phyloP scores from a whole-genome alignment of 1,140 invertebrate species.

The Muscidifurax raptorellus region DNA sequence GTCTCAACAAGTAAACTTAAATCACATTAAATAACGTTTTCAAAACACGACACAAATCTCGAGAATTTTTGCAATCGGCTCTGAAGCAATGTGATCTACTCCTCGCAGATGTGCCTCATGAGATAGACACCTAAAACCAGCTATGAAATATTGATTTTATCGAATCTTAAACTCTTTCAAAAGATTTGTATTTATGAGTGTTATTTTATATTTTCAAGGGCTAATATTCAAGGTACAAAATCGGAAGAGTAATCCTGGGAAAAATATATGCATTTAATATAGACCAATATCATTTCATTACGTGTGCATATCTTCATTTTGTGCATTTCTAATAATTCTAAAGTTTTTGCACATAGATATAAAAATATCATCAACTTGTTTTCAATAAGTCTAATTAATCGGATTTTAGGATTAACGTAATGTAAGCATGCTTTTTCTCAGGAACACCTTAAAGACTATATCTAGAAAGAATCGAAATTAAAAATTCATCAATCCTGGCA shows the following conservation, averaged over 20 bases:
- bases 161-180: not conserved
- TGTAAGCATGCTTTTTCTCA: slow-evolving; percentile 4
- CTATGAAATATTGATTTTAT: too few species aligned
- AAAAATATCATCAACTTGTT: not conserved
- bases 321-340: not conserved
- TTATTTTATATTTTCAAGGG: slow-evolving; percentile 10
- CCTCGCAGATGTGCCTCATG: not conserved
- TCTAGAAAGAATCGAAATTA: slow-evolving; percentile 6
- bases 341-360: not conserved
- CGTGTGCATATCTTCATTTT: not conserved
- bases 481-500: slow-evolving; percentile 51
- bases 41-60: too few species aligned
- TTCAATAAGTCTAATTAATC: too few species aligned
- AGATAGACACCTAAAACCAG: not conserved
- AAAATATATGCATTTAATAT: too few species aligned
- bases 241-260: not conserved
- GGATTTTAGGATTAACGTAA: not conserved
- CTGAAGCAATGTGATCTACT: not conserved
- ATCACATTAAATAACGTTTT: too few species aligned
- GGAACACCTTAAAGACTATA: slow-evolving; percentile 7
- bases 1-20: too few species aligned
- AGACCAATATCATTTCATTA: not conserved
- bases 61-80: not conserved
- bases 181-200: not conserved
- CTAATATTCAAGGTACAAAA: not conserved